Evolutionary conservation across 2,797 vertebrate species (phyloP), one percentile per base, ranked within the genome.

Genomic region (Aulostomus chinensis): DNA sequence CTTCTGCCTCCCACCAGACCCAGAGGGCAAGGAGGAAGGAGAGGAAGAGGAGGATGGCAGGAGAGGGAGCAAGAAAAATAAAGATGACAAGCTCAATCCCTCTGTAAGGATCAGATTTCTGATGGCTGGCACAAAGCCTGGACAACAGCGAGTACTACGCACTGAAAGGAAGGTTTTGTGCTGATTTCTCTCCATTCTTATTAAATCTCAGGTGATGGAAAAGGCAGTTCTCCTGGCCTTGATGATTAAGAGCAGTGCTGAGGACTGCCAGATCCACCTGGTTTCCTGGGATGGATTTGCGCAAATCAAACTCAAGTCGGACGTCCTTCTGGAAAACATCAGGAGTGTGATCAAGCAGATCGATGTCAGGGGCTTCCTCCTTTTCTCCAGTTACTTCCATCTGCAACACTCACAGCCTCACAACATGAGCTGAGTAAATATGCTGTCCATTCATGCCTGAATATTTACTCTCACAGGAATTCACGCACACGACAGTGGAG

Each of bases 181-280:
- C 8, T 36, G 7, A 22, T 15, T 24, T 35, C 15, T 51, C 13
- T 0, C 1, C 2, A 0, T 34, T 18, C 47, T 21, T 12, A 1
- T 13, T 7, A 5, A 25, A 9, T 38, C 11, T 9, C 36, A 90
- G 89, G 1, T 25, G 1, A 4, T 5, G 7, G 90, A 93, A 43
- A 28, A 75, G 21, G 79, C 53, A 1, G 38, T 57, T 30, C 35
- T 94, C 34, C 57, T 92, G 4, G 54, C 73, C 11, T 71, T 91
- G 72, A 93, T 94, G 92, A 82, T 93, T 2, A 40, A 14, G 31
- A 80, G 69, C 52, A 87, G 85, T 3, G 84, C 90, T 0, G 93
- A 94, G 60, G 78, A 88, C 10, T 42, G 59, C 16, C 70, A 74
- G 14, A 11, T 94, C 31, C 8, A 50, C 10, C 2, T 89, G 0